Evolutionary conservation across 1,140 invertebrate genomes (phyloP), one percentile per base, ranked within the genome.

Genomic region (Drusus annulatus): DNA sequence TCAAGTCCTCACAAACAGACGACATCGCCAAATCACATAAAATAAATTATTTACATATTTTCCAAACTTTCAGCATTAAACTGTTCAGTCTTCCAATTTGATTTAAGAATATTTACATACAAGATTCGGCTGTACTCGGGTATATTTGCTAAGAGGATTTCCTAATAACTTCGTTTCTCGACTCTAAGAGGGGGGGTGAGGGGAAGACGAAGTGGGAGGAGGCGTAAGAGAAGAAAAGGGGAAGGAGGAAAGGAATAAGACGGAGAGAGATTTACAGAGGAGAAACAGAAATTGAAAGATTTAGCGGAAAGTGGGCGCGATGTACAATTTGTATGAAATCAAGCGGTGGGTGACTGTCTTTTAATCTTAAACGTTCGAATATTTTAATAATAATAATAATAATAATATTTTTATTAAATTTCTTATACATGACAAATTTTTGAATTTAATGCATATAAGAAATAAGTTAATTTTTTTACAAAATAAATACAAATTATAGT

Each of bases 211-310:
- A 45, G 62, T 31, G 62, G 21, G 3, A 23, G 13, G 16, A 1
- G 23, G 62, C 4, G 21, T 13, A 25, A n/a, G 62, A 28, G 23
- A 17, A 28, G 21, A 36, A 31, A n/a, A 5, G 15, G 62, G 2
- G 60, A 62, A 10, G 21, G 23, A 25, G 0, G 62, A 16, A 28
- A 4, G 21, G 28, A n/a, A 65, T 16, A 6, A 31, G 62, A 65
- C n/a, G 25, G 5, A 65, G 62, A 25, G 8, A 65, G 23, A 65
- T 65, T 65, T 28, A 65, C 10, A 25, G 28, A 25, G 28, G 62
- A 65, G 62, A 65, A 65, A 65, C 36, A 36, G 17, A 65, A 65
- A 65, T 65, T 65, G 62, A 65, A 31, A 31, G 62, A 65, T 65
- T 65, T 65, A n/a, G 21, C 10, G 7, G 10, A 8, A 60, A 19